Evolutionary conservation across 2,113 vertebrate species (phyloP).

Genomic region (Hiodon tergisus): DNA sequence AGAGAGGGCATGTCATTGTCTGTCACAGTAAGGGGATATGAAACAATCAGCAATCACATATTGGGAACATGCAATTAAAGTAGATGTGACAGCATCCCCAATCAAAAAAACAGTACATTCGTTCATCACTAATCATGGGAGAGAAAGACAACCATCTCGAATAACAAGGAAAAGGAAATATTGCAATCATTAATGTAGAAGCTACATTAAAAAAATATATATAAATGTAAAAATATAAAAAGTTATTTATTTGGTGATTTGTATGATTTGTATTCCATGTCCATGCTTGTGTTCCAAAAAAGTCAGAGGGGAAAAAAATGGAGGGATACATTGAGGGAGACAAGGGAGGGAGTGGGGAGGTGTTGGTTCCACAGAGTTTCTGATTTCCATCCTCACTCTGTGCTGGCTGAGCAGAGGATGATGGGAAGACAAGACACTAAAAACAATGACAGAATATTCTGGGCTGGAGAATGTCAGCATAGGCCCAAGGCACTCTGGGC

Average conservation of each 20-base stretch:
- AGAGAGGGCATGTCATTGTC: too few species aligned
- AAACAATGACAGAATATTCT: neutral
- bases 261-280: neutral
- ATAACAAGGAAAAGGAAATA: too few species aligned
- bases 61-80: too few species aligned
- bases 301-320: neutral
- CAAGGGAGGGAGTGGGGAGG: neutral
- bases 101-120: too few species aligned
- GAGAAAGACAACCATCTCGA: too few species aligned
- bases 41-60: too few species aligned
- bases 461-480: constrained; percentile 48
- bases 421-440: constrained; percentile 47
- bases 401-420: constrained; percentile 39
- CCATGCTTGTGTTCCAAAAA: neutral
- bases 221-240: too few species aligned
- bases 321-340: neutral
- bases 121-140: too few species aligned
- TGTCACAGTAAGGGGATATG: too few species aligned
- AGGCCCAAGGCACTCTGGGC: constrained; percentile 40
- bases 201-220: neutral
- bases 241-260: neutral
- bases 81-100: too few species aligned
- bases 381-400: constrained; percentile 37
- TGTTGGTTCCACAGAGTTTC: constrained; percentile 3
- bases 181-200: too few species aligned